A percentile compares a stretch with the other conserved stretches of the same genome.
phyloP scores from a whole-genome alignment of 2,797 vertebrate genomes.

The Sebastes vulpes region DNA sequence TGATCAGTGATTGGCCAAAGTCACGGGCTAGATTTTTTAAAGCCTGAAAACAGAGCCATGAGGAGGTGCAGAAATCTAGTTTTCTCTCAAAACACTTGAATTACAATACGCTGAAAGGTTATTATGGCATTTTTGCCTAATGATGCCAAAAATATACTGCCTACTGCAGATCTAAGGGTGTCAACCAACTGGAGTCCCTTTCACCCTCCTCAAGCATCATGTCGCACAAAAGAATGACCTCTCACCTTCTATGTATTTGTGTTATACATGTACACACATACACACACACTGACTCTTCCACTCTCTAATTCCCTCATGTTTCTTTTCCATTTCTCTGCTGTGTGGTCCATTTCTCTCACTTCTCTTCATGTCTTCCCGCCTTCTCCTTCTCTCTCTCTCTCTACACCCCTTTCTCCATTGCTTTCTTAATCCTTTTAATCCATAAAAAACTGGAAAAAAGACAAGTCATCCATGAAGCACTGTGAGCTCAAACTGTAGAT shows the following conservation, averaged over 20 bases:
- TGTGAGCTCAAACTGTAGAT: constrained; percentile 34
- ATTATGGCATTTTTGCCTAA: no score
- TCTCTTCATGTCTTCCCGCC: background rate
- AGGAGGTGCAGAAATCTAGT: no score
- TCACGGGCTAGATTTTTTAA: no score
- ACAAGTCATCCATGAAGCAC: constrained; percentile 55
- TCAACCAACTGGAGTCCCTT: background rate
- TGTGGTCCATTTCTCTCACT: constrained; percentile 10
- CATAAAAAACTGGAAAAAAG: constrained; percentile 4
- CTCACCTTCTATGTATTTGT: background rate
- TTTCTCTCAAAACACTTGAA: no score
- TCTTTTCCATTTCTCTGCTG: constrained; percentile 13
- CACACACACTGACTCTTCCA: background rate
- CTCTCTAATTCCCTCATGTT: background rate
- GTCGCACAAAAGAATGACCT: constrained; percentile 7
- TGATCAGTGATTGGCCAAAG: no score
- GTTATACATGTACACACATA: background rate
- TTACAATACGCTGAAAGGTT: no score
- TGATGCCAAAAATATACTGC: no score
- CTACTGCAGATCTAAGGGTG: no score
- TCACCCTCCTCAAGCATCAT: background rate
- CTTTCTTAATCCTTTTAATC: constrained; percentile 69
- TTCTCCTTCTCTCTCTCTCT: background rate
- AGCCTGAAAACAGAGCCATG: no score
- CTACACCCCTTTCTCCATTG: background rate